A percentile compares a stretch with the other conserved stretches of the same genome.
phyloP scores from a whole-genome alignment of 2,113 vertebrate genomes.

The Tachycineta bicolor region DNA sequence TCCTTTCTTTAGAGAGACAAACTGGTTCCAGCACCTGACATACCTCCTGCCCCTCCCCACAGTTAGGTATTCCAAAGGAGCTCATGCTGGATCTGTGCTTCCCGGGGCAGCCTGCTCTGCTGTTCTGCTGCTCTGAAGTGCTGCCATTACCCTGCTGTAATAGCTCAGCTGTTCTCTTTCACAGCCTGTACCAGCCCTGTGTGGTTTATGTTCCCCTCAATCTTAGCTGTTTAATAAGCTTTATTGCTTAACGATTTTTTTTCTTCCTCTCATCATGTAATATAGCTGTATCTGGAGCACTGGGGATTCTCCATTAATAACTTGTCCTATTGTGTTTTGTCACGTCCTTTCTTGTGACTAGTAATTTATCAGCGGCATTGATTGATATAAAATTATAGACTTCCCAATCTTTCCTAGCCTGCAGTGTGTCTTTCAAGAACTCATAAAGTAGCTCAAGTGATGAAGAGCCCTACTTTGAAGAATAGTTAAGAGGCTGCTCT shows the following conservation, averaged over 20 bases:
- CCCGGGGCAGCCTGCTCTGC: not conserved
- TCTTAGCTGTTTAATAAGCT: slow-evolving; percentile 38
- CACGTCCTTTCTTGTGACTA: slow-evolving; percentile 22
- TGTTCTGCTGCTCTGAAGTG: not conserved
- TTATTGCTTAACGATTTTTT: slow-evolving; percentile 44
- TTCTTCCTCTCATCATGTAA: not conserved
- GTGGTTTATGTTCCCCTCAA: not conserved
- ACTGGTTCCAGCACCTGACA: not conserved
- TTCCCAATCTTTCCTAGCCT: slow-evolving; percentile 32
- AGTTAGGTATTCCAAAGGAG: not conserved
- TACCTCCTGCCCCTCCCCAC: not conserved
- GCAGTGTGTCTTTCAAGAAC: slow-evolving; percentile 48
- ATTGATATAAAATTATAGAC: slow-evolving; percentile 54
- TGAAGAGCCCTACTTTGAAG: slow-evolving; percentile 8
- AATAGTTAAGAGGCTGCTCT: slow-evolving; percentile 18
- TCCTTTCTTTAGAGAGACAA: not conserved
- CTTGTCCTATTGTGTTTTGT: slow-evolving; percentile 27
- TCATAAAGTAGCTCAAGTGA: slow-evolving; percentile 19
- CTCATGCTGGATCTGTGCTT: not conserved
- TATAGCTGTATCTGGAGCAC: not conserved
- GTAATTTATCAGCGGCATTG: slow-evolving; percentile 36
- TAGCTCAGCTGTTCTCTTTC: not conserved
- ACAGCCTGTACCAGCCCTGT: not conserved
- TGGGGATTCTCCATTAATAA: slow-evolving; percentile 22
- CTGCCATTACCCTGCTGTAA: not conserved